Percentiles rank a stretch among this genome's conserved stretches.
These are phyloP conservation scores for Hyaena hyaena DNA, from an alignment of 2,113 vertebrate genomes.

Conservation along the genomic window DNA sequence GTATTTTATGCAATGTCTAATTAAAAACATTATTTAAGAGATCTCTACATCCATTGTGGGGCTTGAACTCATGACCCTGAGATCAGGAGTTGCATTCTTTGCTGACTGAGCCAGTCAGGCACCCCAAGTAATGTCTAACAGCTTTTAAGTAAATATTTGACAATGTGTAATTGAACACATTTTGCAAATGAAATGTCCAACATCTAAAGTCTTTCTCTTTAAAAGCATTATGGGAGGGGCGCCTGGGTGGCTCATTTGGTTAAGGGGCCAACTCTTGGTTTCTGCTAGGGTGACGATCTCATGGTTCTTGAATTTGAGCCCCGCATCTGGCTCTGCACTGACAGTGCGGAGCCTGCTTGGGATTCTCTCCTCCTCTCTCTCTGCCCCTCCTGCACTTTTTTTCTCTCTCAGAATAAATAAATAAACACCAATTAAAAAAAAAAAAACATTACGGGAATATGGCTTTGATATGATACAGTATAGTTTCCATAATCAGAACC, in stretches of 20 bases:
- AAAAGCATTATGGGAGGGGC: neutral
- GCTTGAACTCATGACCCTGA: neutral
- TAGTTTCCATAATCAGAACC: slow-evolving; percentile 12
- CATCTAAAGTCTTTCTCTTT: neutral
- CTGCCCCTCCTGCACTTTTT: neutral
- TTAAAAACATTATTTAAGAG: neutral
- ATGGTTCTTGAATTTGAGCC: neutral
- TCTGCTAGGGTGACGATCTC: neutral
- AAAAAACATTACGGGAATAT: slow-evolving; percentile 23
- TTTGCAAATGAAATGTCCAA: slow-evolving; percentile 27
- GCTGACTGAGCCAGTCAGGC: neutral
- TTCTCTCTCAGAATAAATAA: neutral
- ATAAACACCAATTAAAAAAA: too few relatives aligned
- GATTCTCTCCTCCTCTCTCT: neutral
- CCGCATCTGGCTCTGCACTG: neutral
- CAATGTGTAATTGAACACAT: slow-evolving; percentile 18
- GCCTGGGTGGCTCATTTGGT: neutral
- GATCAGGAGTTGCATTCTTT: neutral
- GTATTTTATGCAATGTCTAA: neutral
- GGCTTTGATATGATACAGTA: neutral
- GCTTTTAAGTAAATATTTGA: slow-evolving; percentile 51
- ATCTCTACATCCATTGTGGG: neutral
- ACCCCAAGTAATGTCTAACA: neutral
- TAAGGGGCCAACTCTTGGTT: neutral
- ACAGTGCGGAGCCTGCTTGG: neutral